Base-by-base conservation (phyloP, 2,113 vertebrate genomes). In the Festucalex cinctus region DNA sequence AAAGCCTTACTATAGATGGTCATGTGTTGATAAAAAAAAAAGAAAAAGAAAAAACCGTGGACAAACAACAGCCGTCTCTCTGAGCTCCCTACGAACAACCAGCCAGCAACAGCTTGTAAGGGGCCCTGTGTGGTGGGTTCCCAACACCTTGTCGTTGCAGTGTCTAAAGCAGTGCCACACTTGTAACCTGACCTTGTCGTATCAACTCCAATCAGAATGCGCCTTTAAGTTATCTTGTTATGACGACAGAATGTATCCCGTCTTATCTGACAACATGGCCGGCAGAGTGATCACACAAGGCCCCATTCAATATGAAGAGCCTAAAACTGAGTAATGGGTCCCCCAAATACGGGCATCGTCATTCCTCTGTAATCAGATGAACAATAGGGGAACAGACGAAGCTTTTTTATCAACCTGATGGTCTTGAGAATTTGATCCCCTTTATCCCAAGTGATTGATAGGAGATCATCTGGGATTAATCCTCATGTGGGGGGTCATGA, bases 301-400 rank as follows among this genome's bases (percentile, higher is more conserved):
- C 8, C 12, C 12, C 35, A 43, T 71, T 75, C 49, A 66, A n/a
- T 20, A 3, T 9, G 0, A 26, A 59, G 73, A 26, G 41, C 46
- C 41, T 77, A 76, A 70, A 78, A 24, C 24, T 85, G 82, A 87
- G 73, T 83, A 82, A 84, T 80, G 65, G 70, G 41, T 57, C 41
- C 12, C 59, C 69, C 71, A 71, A 82, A 77, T 79, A 78, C 86
- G 71, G 80, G 80, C 84, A 85, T 89, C 82, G 84, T 78, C 73
- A 72, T 88, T 68, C 41, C 59, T 12, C 5, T 5, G 69, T 73
- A 22, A 73, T 63, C 16, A 68, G 69, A 75, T 51, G 62, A 77
- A 81, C 63, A 82, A 66, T 49, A 12, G 32, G 13, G 19, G 9
- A n/a, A 41, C 37, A 46, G 66, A 60, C 43, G 22, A 65, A 16